Percentiles rank a stretch among this genome's conserved stretches.
Conservation (phyloP, 2,797 vertebrate genomes). For the Lacerta agilis region DNA sequence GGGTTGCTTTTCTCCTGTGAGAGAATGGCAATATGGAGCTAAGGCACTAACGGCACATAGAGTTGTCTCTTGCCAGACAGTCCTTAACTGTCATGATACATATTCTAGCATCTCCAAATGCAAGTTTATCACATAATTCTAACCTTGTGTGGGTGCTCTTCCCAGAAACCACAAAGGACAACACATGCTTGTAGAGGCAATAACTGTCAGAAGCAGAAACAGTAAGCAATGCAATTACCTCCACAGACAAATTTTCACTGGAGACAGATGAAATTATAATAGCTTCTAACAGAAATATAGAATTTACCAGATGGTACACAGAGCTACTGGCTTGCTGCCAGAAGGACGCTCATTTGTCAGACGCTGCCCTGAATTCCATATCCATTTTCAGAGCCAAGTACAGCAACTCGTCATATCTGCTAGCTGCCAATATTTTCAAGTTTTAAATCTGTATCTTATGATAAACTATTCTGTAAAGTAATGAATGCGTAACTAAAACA, state of each 20-base stretch:
- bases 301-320: slow-evolving; percentile 30
- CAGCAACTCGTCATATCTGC: not conserved
- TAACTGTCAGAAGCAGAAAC: slow-evolving; percentile 25
- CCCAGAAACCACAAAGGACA: not conserved
- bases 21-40: not conserved
- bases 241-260: slow-evolving; percentile 20
- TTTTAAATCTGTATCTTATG: not conserved
- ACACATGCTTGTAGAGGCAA: not conserved
- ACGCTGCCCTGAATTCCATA: not conserved
- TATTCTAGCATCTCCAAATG: slow-evolving; percentile 9
- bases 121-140: not conserved
- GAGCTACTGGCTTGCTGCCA: slow-evolving; percentile 25
- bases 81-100: not conserved
- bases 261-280: slow-evolving; percentile 7
- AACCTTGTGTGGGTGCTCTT: not conserved
- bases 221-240: slow-evolving; percentile 9
- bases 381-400: slow-evolving; percentile 18
- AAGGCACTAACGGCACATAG: not conserved
- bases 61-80: not conserved
- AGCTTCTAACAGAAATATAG: slow-evolving; percentile 12
- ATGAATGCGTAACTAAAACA: slow-evolving; percentile 5
- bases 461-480: slow-evolving; percentile 5
- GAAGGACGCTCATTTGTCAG: slow-evolving; percentile 23
- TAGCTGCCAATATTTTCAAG: not conserved
- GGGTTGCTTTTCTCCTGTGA: not conserved